Conservation (phyloP, 2,113 vertebrate genomes). For the Heterochromis multidens region DNA sequence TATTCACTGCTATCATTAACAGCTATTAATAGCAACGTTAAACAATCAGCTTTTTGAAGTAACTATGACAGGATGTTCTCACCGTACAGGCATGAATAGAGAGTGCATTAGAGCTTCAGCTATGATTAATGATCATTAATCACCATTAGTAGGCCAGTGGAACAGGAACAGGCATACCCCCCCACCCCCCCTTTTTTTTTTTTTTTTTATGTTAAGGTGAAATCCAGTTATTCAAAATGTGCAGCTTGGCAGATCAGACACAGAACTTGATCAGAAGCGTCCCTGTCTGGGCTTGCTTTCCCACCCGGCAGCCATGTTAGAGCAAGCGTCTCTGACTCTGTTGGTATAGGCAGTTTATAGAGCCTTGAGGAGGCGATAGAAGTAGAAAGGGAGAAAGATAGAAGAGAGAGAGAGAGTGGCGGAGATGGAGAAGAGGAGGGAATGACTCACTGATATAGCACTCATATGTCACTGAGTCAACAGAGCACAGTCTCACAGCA, state of each 20-base stretch:
- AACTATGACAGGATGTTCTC: not conserved
- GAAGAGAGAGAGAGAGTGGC: not conserved
- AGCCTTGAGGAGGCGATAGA: conserved; percentile 4
- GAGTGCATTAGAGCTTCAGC: not conserved
- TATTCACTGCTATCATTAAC: not conserved
- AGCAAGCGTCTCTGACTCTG: conserved; percentile 32
- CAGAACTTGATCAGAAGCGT: not conserved
- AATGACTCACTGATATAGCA: conserved; percentile 53
- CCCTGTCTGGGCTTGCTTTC: conserved; percentile 8
- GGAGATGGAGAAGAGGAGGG: not conserved
- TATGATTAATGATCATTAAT: conserved; percentile 22
- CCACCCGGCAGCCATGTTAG: conserved; percentile 31
- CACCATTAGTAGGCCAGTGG: not conserved
- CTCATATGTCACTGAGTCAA: conserved; percentile 55
- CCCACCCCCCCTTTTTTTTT: not conserved
- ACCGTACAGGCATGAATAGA: not conserved
- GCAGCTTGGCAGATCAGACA: not conserved
- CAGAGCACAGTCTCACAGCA: conserved; percentile 6
- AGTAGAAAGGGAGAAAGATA: not conserved
- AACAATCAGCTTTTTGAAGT: not conserved
- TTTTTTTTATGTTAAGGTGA: not conserved
- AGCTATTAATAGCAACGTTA: not conserved
- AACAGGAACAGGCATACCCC: not conserved
- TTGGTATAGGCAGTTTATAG: conserved; percentile 34
- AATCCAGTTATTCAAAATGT: not conserved